Evolutionary conservation across 2,888 invertebrate genomes (phyloP).

Genomic region (Dysmachus trigonus): DNA sequence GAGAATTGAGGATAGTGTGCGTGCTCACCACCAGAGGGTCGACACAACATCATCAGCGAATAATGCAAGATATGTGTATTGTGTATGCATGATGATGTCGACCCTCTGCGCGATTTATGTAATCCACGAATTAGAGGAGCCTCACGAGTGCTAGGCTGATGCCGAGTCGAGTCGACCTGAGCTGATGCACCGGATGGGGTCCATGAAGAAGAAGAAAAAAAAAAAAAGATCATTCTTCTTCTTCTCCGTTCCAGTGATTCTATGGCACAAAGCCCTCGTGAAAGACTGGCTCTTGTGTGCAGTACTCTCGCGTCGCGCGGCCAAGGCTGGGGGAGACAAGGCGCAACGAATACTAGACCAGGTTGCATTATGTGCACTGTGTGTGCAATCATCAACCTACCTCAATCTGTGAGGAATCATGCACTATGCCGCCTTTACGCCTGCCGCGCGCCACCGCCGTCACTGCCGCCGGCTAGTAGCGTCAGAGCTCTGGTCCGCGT

Average conservation of each 20-base stretch:
- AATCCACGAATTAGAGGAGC: constrained; percentile 32
- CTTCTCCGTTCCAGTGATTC: constrained; percentile 45
- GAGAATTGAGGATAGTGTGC: constrained; percentile 18
- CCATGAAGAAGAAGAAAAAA: background rate
- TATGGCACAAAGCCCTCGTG: constrained; percentile 44
- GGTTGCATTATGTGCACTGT: constrained; percentile 24
- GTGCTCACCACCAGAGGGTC: background rate
- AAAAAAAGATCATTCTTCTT: too few relatives aligned
- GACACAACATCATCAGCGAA: background rate
- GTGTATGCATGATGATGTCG: constrained; percentile 22
- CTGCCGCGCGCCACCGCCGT: background rate
- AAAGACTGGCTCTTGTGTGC: constrained; percentile 2
- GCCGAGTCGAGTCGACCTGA: background rate
- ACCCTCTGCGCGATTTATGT: constrained; percentile 41
- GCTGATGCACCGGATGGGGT: background rate
- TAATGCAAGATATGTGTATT: background rate
- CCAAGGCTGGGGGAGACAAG: background rate
- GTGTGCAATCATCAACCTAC: constrained; percentile 23
- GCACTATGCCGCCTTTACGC: too few relatives aligned
- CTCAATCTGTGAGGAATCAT: background rate
- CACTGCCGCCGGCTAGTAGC: background rate
- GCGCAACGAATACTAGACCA: constrained; percentile 16
- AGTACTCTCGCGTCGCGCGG: background rate
- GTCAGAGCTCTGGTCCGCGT: background rate
- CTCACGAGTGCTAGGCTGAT: background rate